A percentile compares a stretch with the other conserved stretches of the same genome.
Evolutionary conservation across 2,888 invertebrate species (phyloP).

Genomic region (Pardosa pseudoannulata): DNA sequence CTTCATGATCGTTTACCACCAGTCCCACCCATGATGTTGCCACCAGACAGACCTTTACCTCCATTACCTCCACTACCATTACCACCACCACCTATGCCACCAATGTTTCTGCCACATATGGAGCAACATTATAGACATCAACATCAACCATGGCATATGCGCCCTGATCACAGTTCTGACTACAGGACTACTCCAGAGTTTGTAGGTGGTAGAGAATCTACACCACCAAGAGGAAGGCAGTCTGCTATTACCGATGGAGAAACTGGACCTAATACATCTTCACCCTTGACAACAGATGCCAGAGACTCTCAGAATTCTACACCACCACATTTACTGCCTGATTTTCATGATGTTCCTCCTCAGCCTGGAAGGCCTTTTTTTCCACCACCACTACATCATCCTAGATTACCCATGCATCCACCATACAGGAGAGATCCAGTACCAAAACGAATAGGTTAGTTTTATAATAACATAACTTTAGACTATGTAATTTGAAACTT

Average conservation of each 20-base stretch:
- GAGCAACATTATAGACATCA: constrained; percentile 8
- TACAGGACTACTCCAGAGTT: constrained; percentile 58
- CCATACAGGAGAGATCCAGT: constrained; percentile 47
- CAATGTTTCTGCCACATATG: constrained; percentile 22
- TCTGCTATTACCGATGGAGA: constrained; percentile 32
- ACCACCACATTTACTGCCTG: constrained; percentile 52
- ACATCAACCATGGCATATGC: constrained; percentile 21
- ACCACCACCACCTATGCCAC: constrained; percentile 39
- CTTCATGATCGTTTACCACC: constrained; percentile 5
- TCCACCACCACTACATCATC: constrained; percentile 11
- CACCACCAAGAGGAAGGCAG: constrained; percentile 45
- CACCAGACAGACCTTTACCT: constrained; percentile 49
- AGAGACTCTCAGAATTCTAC: constrained; percentile 63
- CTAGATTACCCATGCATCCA: constrained; percentile 30
- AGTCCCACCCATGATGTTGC: constrained; percentile 40
- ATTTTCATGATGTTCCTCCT: constrained; percentile 68
- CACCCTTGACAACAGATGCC: constrained; percentile 20
- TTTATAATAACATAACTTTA: too few relatives aligned
- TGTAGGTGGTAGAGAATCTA: constrained; percentile 27
- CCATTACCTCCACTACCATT: constrained; percentile 42
- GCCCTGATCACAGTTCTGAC: constrained; percentile 38
- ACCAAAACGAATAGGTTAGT: constrained; percentile 38
- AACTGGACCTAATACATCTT: constrained; percentile 26
- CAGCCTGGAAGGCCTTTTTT: constrained; percentile 27
- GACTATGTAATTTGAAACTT: too few relatives aligned